A percentile compares a stretch with the other conserved stretches of the same genome.
Evolutionary conservation across 2,888 invertebrate genomes (phyloP).

Genomic region (Chromoteleia sp.): DNA sequence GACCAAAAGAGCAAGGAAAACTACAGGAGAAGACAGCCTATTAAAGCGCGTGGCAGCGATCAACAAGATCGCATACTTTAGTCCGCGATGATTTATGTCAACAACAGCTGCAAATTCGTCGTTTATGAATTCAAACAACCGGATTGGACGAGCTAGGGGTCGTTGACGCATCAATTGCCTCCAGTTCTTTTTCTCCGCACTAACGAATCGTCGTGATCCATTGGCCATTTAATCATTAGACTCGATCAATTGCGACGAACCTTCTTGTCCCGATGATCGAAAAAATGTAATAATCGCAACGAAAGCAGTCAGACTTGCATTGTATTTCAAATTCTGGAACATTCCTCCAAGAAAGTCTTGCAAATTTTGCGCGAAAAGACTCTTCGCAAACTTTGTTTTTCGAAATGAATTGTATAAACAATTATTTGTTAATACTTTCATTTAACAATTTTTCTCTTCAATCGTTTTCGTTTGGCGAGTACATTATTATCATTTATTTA

Average conservation of each 20-base stretch:
- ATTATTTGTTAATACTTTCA: too few species aligned
- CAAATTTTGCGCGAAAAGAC: background rate
- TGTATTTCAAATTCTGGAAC: slow-evolving; percentile 1
- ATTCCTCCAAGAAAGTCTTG: background rate
- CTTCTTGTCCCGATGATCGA: background rate
- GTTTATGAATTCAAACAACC: slow-evolving; percentile 38
- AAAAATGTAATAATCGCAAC: slow-evolving; percentile 49
- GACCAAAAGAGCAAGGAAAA: background rate
- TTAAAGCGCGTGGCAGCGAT: slow-evolving; percentile 22
- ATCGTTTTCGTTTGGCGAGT: too few species aligned
- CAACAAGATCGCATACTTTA: slow-evolving; percentile 26
- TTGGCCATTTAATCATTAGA: slow-evolving; percentile 36
- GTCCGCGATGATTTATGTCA: slow-evolving; percentile 51
- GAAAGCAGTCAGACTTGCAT: slow-evolving; percentile 8
- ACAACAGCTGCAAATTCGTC: slow-evolving; percentile 51
- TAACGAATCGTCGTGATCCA: slow-evolving; percentile 40
- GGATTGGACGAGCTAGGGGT: slow-evolving; percentile 45
- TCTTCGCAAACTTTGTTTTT: too few species aligned
- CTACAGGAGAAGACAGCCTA: slow-evolving; percentile 3
- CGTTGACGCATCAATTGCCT: slow-evolving; percentile 59
- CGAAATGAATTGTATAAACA: too few species aligned
- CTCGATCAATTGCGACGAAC: slow-evolving; percentile 34
- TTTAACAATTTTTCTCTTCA: too few species aligned
- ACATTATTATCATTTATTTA: too few species aligned
- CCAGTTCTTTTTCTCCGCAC: slow-evolving; percentile 41